Evolutionary conservation across 1,140 invertebrate genomes (phyloP).

Genomic region (Magallana angulata): DNA sequence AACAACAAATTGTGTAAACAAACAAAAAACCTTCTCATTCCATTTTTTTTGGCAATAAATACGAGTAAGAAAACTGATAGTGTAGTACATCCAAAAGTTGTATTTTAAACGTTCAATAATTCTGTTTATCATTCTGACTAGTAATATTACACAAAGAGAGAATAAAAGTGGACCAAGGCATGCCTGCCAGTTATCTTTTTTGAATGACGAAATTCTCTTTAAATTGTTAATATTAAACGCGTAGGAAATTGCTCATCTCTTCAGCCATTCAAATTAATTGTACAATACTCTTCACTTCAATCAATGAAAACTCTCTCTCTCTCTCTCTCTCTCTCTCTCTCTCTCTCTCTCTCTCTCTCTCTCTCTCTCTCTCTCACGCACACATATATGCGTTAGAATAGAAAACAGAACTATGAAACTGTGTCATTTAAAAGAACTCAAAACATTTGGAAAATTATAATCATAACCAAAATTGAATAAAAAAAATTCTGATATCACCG

Average conservation of each 20-base stretch:
- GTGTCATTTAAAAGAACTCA: too few relatives aligned
- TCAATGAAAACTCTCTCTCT: background rate
- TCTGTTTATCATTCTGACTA: background rate
- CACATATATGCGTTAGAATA: too few relatives aligned
- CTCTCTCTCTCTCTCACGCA: background rate
- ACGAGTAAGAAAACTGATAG: background rate
- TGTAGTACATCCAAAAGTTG: background rate
- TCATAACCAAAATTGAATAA: too few relatives aligned
- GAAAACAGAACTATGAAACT: too few relatives aligned
- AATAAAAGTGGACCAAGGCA: background rate
- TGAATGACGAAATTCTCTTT: background rate
- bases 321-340: too few relatives aligned
- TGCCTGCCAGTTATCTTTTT: background rate
- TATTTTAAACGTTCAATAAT: background rate
- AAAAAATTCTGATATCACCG: too few relatives aligned
- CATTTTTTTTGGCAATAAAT: too few relatives aligned
- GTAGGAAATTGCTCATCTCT: background rate
- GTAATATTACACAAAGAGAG: conserved; percentile 14
- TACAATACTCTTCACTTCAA: conserved; percentile 2
- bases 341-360: too few relatives aligned
- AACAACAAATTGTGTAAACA: too few relatives aligned
- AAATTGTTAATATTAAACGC: conserved; percentile 18
- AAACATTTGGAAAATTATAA: too few relatives aligned
- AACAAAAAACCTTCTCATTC: too few relatives aligned
- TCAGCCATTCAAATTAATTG: background rate